Conservation (phyloP, 2,888 invertebrate genomes). For the Ischnura elegans region DNA sequence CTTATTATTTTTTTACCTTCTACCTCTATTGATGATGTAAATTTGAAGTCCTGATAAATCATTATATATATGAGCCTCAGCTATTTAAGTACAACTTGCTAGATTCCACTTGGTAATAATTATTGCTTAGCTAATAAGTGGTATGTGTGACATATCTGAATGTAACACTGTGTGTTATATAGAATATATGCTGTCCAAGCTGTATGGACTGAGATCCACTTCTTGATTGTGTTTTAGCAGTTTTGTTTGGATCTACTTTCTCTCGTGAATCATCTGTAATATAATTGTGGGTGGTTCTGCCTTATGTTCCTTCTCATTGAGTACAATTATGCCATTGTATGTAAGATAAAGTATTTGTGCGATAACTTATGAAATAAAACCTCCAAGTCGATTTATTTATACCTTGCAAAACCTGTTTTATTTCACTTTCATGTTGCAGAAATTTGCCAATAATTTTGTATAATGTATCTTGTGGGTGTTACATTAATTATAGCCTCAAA, state of each 20-base stretch:
- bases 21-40: background rate
- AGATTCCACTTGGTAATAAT: conserved; percentile 24
- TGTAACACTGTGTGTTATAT: conserved; percentile 27
- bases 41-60: background rate
- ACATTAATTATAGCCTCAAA: too few relatives aligned
- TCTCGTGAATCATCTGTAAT: background rate
- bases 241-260: conserved; percentile 54
- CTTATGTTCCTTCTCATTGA: background rate
- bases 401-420: background rate
- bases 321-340: background rate
- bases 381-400: background rate
- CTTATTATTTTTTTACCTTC: background rate
- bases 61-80: background rate
- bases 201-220: background rate
- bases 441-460: too few relatives aligned
- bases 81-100: conserved; percentile 10
- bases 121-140: conserved; percentile 8
- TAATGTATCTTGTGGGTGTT: too few relatives aligned
- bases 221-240: conserved; percentile 48
- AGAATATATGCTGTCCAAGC: conserved; percentile 10
- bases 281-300: background rate
- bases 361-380: background rate
- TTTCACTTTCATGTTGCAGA: too few relatives aligned
- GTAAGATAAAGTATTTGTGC: background rate
- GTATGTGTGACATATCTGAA: background rate